phyloP scores from a whole-genome alignment of 1,140 invertebrate species.

The Cydia splendana region DNA sequence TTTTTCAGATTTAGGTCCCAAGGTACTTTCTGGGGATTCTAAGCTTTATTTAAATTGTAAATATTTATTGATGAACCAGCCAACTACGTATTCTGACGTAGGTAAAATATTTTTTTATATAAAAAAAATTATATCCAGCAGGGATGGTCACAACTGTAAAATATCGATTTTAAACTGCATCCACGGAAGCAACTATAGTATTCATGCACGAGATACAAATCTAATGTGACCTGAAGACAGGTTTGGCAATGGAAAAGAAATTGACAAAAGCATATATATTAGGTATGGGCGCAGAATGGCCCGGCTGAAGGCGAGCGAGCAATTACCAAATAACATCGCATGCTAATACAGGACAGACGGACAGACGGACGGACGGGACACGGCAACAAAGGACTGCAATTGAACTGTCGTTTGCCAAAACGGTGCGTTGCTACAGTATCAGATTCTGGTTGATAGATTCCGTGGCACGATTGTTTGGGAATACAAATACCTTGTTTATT shows the following conservation, averaged over 20 bases:
- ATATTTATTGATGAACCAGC: no score
- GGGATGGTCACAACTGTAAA: no score
- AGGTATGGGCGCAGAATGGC: neutral
- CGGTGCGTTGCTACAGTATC: neutral
- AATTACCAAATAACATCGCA: neutral
- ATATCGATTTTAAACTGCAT: no score
- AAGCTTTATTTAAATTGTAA: no score
- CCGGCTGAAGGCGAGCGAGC: neutral
- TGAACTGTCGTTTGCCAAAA: slow-evolving; percentile 15
- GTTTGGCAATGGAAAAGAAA: neutral
- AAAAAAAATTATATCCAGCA: no score
- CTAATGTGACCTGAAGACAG: no score
- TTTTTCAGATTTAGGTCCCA: neutral
- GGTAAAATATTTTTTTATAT: no score
- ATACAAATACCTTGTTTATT: neutral
- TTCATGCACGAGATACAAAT: no score
- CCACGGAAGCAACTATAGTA: no score
- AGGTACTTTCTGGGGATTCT: no score
- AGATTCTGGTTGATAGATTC: neutral
- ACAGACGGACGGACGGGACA: neutral
- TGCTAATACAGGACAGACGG: slow-evolving; percentile 7
- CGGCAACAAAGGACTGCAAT: slow-evolving; percentile 4
- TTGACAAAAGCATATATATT: no score
- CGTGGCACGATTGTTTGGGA: neutral
- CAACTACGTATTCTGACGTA: no score